Evolutionary conservation across 2,113 vertebrate genomes (phyloP).

Genomic region (Chloroceryle aenea): DNA sequence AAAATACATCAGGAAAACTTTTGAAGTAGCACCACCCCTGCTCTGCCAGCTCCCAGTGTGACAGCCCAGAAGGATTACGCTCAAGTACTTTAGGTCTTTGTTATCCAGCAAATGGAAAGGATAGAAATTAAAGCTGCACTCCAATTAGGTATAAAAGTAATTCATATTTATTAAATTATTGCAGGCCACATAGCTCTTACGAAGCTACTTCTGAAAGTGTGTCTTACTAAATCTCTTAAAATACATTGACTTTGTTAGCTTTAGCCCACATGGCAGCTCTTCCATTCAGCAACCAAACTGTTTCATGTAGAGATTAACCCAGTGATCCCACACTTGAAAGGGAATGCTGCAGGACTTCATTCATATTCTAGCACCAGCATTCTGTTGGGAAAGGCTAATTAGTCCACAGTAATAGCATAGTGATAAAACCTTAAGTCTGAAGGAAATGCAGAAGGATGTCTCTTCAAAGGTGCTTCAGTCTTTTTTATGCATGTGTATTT

Average conservation of each 20-base stretch:
- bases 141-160: constrained; percentile 73
- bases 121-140: constrained; percentile 46
- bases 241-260: constrained; percentile 70
- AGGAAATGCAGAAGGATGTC: constrained; percentile 5
- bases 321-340: constrained; percentile 74
- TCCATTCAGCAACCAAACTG: constrained; percentile 59
- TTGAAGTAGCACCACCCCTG: background rate
- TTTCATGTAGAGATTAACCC: constrained; percentile 78
- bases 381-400: constrained; percentile 60
- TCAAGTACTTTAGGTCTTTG: constrained; percentile 55
- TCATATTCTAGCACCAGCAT: constrained; percentile 57
- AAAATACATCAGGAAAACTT: background rate
- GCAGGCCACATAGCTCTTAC: constrained; percentile 61
- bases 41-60: background rate
- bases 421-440: constrained; percentile 12
- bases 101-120: constrained; percentile 53
- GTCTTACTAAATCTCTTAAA: constrained; percentile 75
- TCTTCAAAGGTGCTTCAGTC: background rate
- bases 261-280: constrained; percentile 56
- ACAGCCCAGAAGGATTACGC: constrained; percentile 14
- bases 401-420: constrained; percentile 54
- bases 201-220: constrained; percentile 60
- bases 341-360: constrained; percentile 67
- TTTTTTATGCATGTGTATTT: background rate
- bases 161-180: constrained; percentile 69